Evolutionary conservation across 2,888 invertebrate species (phyloP).

Genomic region (Sinohyriopsis cumingii): DNA sequence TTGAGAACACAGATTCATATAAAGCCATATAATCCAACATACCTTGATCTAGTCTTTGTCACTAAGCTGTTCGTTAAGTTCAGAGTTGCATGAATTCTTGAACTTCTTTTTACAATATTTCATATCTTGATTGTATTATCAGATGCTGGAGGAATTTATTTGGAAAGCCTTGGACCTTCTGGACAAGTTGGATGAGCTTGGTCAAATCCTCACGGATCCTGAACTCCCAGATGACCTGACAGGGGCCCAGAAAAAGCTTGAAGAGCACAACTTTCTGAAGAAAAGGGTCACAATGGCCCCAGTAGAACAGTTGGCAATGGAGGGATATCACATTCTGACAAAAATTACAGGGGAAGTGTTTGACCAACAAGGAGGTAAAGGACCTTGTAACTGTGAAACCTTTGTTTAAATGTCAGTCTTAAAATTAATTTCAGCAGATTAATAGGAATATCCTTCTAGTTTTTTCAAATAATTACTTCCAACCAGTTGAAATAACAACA

Average conservation of each 20-base stretch:
- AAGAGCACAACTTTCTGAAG: constrained; percentile 90
- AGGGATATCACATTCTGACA: constrained; percentile 82
- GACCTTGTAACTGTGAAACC: not conserved
- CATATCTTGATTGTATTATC: constrained; percentile 23
- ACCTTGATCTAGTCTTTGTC: too few species aligned
- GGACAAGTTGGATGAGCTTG: constrained; percentile 92
- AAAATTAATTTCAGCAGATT: too few species aligned
- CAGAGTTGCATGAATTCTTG: too few species aligned
- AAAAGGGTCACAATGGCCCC: constrained; percentile 94
- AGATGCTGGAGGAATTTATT: constrained; percentile 93
- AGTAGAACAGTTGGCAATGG: constrained; percentile 92
- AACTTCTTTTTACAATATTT: too few species aligned
- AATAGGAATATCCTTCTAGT: too few species aligned
- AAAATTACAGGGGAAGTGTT: constrained; percentile 70
- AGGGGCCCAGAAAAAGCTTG: constrained; percentile 91
- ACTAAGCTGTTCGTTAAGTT: too few species aligned
- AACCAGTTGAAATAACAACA: too few species aligned
- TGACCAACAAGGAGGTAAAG: constrained; percentile 36
- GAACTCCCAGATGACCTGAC: constrained; percentile 96
- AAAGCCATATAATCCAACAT: too few species aligned
- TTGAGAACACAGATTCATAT: too few species aligned
- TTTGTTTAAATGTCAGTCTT: not conserved
- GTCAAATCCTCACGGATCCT: constrained; percentile 92
- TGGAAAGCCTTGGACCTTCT: constrained; percentile 96
- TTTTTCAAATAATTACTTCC: too few species aligned